Percentiles rank a stretch among this genome's conserved stretches.
phyloP scores from a whole-genome alignment of 2,113 vertebrate genomes.

The Cyprinodon tularosa region DNA sequence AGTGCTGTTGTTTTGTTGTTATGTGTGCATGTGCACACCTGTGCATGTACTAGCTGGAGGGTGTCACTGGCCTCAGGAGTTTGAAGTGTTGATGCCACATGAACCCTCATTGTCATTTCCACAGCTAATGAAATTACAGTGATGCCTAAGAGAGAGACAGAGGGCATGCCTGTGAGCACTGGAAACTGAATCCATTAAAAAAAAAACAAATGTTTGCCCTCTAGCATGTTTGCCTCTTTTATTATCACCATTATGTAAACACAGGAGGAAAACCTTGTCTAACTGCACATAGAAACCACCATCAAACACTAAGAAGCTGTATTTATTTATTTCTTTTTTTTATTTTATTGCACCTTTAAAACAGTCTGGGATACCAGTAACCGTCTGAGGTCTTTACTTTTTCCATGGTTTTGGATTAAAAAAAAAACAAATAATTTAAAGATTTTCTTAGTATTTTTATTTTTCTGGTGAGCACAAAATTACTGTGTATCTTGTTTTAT shows the following conservation, averaged over 20 bases:
- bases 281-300: conserved; percentile 7
- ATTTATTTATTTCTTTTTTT: not conserved
- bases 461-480: not conserved
- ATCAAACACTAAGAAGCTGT: conserved; percentile 16
- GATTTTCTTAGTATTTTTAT: not conserved
- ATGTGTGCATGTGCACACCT: conserved; percentile 40
- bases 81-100: conserved; percentile 69
- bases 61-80: conserved; percentile 32
- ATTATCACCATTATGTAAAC: conserved; percentile 30
- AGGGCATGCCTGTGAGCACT: conserved; percentile 50
- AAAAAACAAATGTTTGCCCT: conserved; percentile 47
- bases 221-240: conserved; percentile 27
- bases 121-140: conserved; percentile 77
- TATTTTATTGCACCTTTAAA: too few species aligned
- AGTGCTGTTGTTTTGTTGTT: conserved; percentile 36
- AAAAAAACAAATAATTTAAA: too few species aligned
- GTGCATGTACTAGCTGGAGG: conserved; percentile 26
- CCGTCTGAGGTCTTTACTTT: too few species aligned
- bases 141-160: conserved; percentile 60
- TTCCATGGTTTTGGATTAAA: too few species aligned
- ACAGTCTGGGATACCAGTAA: too few species aligned
- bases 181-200: conserved; percentile 48
- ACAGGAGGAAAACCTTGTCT: conserved; percentile 7
- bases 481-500: not conserved
- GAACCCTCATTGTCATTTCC: conserved; percentile 50